Evolutionary conservation across 1,140 invertebrate species (phyloP), one percentile per base, ranked within the genome.

Genomic region (Lordiphosa stackelbergi): DNA sequence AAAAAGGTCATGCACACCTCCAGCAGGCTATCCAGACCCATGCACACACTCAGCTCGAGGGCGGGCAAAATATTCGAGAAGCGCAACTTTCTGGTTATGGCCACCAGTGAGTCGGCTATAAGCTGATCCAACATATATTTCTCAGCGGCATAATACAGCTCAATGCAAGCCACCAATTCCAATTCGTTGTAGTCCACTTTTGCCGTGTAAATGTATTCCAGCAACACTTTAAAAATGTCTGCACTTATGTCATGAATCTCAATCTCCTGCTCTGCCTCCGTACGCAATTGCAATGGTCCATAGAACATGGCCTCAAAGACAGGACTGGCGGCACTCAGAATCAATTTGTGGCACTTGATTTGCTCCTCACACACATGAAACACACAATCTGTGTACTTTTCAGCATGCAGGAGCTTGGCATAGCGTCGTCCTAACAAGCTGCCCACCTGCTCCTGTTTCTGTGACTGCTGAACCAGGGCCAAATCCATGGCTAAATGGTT

Each of bases 271-370:
- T 65, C 88, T 13, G 91, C 90, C 13, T 88, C 87, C 31, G 92
- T 19, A 1, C 3, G 19, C 19, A 19, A 19, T 19, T 19, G 91
- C 60, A 93, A 58, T n/a, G 91, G 89, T 0, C 92, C 92, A 86
- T 90, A 93, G 63, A 93, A 91, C 92, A 94, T 92, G 8, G 92
- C 92, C 84, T 94, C 92, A 77, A 95, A 94, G n/a, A 94, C 92
- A 4, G 93, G 92, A 87, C 93, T 93, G 66, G 90, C 90, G 8
- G 91, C 90, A 6, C 91, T 90, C 22, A 95, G 71, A 53, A 94
- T 91, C 34, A 93, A 81, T 85, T 93, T 93, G 72, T 94, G 93
- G 6, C 75, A 72, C 37, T 84, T 85, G 1, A 87, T n/a, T 45
- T 72, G 69, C 34, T 71, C 40, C 3, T 73, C 74, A 19, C 66